Evolutionary conservation across 2,888 invertebrate species (phyloP), one percentile per base, ranked within the genome.

Genomic region (Actias luna): DNA sequence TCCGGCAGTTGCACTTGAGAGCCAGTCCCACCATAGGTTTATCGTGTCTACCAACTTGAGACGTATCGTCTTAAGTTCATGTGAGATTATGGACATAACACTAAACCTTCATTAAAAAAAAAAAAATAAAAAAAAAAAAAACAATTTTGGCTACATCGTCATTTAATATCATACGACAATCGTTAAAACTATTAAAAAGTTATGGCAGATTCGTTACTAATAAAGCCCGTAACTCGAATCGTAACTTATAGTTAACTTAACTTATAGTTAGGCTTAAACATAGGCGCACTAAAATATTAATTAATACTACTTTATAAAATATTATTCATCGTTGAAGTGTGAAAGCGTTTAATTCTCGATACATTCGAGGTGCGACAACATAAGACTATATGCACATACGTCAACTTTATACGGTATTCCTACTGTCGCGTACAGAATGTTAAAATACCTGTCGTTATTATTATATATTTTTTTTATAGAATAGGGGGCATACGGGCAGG

Each of bases 311-410:
- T 12, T 12, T 2, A 50, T n/a, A 50, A 50, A 50, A 50, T 25
- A 50, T 25, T 22, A 22, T 50, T 22, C 25, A 25, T 22, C 5
- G 46, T 8, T 50, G 25, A 22, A 50, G 14, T 12, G 25, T 12
- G 22, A 50, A 12, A 50, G 3, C 46, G 46, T 50, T 50, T 50
- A 50, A 50, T 50, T 50, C 25, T 50, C 16, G 46, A 50, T 50
- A 50, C 46, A 25, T 3, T 50, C 46, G 46, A 50, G 46, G 46
- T 50, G 46, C 14, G 25, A 50, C 22, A 50, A 25, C 46, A 25
- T 50, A 50, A 50, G 25, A 12, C 25, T 50, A 4, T 25, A 25
- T 50, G n/a, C n/a, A n/a, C n/a, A 50, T 25, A 39, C 36, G 36
- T 39, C 36, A 50, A 16, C 46, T 50, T 50, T 50, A 50, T 50